Percentiles rank a stretch among this genome's conserved stretches.
Evolutionary conservation across 2,113 vertebrate genomes (phyloP).

Genomic region (Halichoeres trimaculatus): DNA sequence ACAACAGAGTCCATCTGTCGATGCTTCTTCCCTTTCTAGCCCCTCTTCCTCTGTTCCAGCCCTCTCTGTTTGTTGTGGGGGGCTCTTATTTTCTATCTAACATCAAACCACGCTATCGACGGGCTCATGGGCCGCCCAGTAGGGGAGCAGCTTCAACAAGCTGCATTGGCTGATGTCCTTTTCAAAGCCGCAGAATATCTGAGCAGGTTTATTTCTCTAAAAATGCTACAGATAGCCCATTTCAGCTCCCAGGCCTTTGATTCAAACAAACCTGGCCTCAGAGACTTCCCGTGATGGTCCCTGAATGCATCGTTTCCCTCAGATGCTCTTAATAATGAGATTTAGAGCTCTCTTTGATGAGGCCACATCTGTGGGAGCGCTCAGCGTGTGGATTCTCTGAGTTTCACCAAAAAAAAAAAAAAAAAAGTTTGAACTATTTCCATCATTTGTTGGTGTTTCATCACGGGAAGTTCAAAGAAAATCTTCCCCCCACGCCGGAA

Average conservation of each 20-base stretch:
- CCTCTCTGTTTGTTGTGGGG: conserved; percentile 80
- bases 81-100: conserved; percentile 82
- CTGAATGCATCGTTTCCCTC: conserved; percentile 83
- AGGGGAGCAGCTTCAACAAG: conserved; percentile 83
- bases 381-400: conserved; percentile 22
- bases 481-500: too few relatives aligned
- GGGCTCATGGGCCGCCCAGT: conserved; percentile 86
- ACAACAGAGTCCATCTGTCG: conserved; percentile 84
- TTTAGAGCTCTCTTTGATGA: conserved; percentile 84
- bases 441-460: too few relatives aligned
- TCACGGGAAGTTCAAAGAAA: too few relatives aligned
- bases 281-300: conserved; percentile 82
- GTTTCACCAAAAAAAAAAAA: conserved; percentile 62
- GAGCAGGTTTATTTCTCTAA: conserved; percentile 72
- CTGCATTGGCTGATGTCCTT: conserved; percentile 84
- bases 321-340: conserved; percentile 89
- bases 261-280: conserved; percentile 87
- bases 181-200: conserved; percentile 80
- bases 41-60: conserved; percentile 80
- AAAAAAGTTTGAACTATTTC: conserved; percentile 19
- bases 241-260: conserved; percentile 85
- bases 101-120: conserved; percentile 84
- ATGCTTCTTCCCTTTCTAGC: conserved; percentile 79
- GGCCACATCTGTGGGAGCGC: conserved; percentile 40
- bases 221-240: conserved; percentile 62